Conservation (phyloP, 2,113 vertebrate genomes). For the Microcebus murinus region DNA sequence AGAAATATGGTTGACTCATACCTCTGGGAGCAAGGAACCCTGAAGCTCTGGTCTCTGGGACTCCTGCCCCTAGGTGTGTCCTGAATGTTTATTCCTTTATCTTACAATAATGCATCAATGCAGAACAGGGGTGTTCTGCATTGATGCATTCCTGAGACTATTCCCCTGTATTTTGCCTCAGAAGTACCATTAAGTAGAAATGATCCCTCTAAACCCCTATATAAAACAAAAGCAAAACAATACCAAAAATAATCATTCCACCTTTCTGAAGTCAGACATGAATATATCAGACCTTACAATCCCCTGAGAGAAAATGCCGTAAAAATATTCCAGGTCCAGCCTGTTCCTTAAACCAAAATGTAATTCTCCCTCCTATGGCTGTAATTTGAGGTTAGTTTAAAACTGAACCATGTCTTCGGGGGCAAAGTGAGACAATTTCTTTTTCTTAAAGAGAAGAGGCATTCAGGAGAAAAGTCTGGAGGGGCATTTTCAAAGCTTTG, state of each 20-base stretch:
- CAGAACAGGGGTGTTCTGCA: too few relatives aligned
- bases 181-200: background rate
- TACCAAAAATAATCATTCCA: background rate
- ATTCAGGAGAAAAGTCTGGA: background rate
- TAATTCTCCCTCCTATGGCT: background rate
- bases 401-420: constrained; percentile 6
- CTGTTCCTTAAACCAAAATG: constrained; percentile 30
- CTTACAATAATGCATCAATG: background rate
- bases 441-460: background rate
- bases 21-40: background rate
- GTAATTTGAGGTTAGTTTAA: constrained; percentile 48
- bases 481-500: background rate
- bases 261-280: background rate
- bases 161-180: background rate
- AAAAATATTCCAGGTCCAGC: background rate
- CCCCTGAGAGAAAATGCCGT: background rate
- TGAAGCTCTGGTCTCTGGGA: background rate
- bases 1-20: background rate
- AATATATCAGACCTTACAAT: background rate
- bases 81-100: background rate
- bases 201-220: background rate
- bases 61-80: background rate
- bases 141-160: background rate
- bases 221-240: background rate
- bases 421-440: background rate